A percentile compares a stretch with the other conserved stretches of the same genome.
Conservation (phyloP, 2,113 vertebrate species). For the Plecturocebus donacophilus region DNA sequence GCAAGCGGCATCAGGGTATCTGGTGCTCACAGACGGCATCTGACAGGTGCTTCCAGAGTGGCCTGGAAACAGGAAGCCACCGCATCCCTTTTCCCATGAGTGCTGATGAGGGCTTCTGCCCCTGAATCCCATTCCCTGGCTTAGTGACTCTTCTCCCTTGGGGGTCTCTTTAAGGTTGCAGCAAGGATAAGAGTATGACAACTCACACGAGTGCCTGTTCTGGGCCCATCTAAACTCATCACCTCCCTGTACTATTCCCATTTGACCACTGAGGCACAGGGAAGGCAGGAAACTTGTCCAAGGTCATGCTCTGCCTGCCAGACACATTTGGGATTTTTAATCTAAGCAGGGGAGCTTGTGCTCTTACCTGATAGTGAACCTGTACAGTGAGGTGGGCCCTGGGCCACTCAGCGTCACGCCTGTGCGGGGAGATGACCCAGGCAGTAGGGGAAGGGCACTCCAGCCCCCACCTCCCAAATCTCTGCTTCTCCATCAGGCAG, state of each 20-base stretch:
- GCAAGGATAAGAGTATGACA: too few species aligned
- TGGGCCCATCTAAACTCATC: neutral
- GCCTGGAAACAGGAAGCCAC: too few species aligned
- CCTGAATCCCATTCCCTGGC: neutral
- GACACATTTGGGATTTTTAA: neutral
- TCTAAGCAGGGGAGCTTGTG: too few species aligned
- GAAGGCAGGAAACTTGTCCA: neutral
- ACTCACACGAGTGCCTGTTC: neutral
- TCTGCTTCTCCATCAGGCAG: neutral
- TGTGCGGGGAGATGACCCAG: neutral
- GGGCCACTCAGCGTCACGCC: neutral
- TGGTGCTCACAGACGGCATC: neutral
- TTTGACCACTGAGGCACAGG: neutral
- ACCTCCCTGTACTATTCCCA: neutral
- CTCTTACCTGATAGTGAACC: too few species aligned
- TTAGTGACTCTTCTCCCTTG: neutral
- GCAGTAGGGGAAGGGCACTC: neutral
- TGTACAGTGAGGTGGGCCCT: neutral
- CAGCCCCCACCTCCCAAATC: accelerated
- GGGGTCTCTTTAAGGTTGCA: neutral
- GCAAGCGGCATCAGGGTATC: accelerated
- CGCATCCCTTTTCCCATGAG: neutral
- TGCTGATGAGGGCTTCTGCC: neutral
- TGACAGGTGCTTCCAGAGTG: neutral
- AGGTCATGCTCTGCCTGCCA: too few species aligned